phyloP scores from a whole-genome alignment of 2,113 vertebrate species.

The Phylloscopus trochilus region DNA sequence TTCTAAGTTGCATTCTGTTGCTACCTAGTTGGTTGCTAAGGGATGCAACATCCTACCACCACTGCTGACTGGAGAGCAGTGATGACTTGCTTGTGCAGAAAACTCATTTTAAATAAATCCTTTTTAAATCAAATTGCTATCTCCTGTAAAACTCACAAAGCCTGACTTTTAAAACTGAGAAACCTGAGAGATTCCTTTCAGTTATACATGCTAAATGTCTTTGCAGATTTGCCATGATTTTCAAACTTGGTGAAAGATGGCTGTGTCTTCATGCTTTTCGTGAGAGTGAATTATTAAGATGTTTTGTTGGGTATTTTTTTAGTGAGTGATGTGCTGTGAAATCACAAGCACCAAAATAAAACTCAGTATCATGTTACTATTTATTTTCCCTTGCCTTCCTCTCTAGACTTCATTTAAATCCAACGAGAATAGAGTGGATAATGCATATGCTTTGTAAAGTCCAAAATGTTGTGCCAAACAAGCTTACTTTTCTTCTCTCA shows the following conservation, averaged over 20 bases:
- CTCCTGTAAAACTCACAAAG: not conserved
- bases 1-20: not conserved
- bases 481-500: conserved; percentile 59
- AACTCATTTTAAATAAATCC: not conserved
- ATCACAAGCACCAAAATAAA: not conserved
- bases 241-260: not conserved
- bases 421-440: conserved; percentile 46
- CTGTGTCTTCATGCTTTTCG: not conserved
- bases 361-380: not conserved
- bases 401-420: conserved; percentile 58
- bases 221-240: not conserved
- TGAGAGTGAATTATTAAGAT: not conserved
- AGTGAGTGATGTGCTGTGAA: not conserved
- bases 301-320: not conserved
- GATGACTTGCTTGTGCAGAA: not conserved
- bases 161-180: not conserved
- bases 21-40: not conserved
- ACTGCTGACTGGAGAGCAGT: not conserved
- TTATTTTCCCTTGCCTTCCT: not conserved
- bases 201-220: not conserved
- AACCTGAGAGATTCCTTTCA: not conserved
- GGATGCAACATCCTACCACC: fast-evolving
- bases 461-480: conserved; percentile 60
- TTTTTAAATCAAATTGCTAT: not conserved
- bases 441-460: conserved; percentile 29